Conservation (phyloP, 2,888 invertebrate genomes). For the Mechanitis mazaeus region DNA sequence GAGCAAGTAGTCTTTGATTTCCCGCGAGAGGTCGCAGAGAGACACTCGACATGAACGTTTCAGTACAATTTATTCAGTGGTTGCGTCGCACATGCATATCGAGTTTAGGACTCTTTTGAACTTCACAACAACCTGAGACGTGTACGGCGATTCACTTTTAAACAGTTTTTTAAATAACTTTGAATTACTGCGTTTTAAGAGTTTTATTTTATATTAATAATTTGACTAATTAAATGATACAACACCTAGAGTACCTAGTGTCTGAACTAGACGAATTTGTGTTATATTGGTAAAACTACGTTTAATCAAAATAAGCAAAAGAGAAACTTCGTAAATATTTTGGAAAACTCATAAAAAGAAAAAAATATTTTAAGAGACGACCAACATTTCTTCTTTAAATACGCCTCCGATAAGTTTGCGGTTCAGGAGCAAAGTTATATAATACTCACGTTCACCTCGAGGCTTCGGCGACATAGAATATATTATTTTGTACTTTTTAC, state of each 20-base stretch:
- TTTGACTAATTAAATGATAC: no score
- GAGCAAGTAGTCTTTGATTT: neutral
- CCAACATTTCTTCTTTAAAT: conserved; percentile 20
- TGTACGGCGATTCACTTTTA: neutral
- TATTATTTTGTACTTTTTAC: conserved; percentile 46
- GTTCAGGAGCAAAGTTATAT: conserved; percentile 25
- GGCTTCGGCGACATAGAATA: conserved; percentile 41
- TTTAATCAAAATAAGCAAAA: no score
- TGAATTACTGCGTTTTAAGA: no score
- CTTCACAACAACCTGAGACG: conserved; percentile 21
- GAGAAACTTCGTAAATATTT: conserved; percentile 9
- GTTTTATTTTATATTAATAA: no score
- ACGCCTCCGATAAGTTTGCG: conserved; percentile 18
- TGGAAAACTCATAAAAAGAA: conserved; percentile 6
- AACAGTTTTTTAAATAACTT: no score
- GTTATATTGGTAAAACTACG: no score
- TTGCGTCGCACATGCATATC: conserved; percentile 29
- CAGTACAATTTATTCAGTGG: conserved; percentile 13
- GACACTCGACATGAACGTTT: conserved; percentile 4
- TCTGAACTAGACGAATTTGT: no score
- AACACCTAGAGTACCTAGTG: no score
- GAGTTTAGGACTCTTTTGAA: conserved; percentile 24
- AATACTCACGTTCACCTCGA: conserved; percentile 30
- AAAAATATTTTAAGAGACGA: conserved; percentile 11
- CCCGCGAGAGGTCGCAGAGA: neutral